Conservation (phyloP, 2,797 vertebrate species). For the Halcyon leucocephala region DNA sequence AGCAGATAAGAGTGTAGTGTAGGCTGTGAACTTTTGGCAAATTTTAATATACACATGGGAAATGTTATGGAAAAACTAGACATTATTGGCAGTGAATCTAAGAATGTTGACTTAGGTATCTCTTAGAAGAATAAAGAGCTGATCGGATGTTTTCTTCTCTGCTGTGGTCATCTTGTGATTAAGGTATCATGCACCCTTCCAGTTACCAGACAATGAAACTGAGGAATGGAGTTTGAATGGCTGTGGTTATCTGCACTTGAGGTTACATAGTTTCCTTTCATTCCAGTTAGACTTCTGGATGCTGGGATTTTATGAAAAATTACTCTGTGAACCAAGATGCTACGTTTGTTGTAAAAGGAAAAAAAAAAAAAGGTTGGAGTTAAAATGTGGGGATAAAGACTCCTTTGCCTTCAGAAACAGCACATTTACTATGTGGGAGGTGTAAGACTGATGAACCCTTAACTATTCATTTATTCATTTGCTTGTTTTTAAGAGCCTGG, state of each 20-base stretch:
- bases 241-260: background rate
- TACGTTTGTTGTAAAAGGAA: background rate
- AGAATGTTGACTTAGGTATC: background rate
- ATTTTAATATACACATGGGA: background rate
- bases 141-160: background rate
- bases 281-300: background rate
- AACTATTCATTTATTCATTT: conserved; percentile 25
- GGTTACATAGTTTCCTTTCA: background rate
- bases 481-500: conserved; percentile 31
- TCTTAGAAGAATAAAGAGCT: background rate
- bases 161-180: background rate
- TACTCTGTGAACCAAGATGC: background rate
- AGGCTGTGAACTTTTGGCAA: background rate
- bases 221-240: background rate
- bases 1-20: background rate
- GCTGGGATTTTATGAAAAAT: background rate
- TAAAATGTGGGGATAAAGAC: background rate
- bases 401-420: background rate
- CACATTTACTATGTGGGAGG: background rate
- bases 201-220: background rate
- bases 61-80: background rate
- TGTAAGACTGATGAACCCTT: background rate
- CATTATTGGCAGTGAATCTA: background rate
- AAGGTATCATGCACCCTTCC: background rate
- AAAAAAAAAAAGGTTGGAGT: background rate